Evolutionary conservation across 2,888 invertebrate species (phyloP), one percentile per base, ranked within the genome.

Genomic region (Pachycephus smyrnensis): DNA sequence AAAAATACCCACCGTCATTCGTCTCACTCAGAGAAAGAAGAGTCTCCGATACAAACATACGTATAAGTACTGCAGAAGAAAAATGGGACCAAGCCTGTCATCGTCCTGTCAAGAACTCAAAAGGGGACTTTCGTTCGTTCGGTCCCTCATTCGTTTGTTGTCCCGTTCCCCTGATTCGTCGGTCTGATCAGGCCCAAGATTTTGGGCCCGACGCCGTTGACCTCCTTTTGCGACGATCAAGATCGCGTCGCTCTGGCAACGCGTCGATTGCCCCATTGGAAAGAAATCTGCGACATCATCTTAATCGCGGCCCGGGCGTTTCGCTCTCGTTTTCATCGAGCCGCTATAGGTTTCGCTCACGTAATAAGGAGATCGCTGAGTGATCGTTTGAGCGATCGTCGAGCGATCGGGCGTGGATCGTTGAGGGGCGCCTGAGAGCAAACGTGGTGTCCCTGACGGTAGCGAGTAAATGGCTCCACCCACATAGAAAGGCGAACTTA

Each of bases 391-490:
- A 35, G 35, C 35, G 35, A 35, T 30, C 68, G 55, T 12, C 23
- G 75, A 75, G 76, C 68, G 83, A 86, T 87, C 84, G 89, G 79
- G 76, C 79, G 79, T 79, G 76, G 79, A 79, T 78, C 55, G 73
- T n/a, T 74, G 74, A 69, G 74, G 74, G 78, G 69, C 77, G 73
- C 76, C 76, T 40, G 76, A 75, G 76, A 76, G 33, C 74, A 74
- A 85, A 86, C 85, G 83, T 84, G 85, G 84, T 84, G 86, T 83
- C 86, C 86, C 84, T 85, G 85, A 85, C 84, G 83, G 84, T 84
- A 79, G 83, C 84, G 77, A 80, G 83, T 89, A 84, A 85, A 81
- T 82, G 84, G 84, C 86, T 77, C 77, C 86, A 86, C 86, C 86
- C 86, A 86, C 86, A 84, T 86, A 84, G 85, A 86, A 86, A 86